Evolutionary conservation across 2,888 invertebrate genomes (phyloP).

Genomic region (Aelia acuminata): DNA sequence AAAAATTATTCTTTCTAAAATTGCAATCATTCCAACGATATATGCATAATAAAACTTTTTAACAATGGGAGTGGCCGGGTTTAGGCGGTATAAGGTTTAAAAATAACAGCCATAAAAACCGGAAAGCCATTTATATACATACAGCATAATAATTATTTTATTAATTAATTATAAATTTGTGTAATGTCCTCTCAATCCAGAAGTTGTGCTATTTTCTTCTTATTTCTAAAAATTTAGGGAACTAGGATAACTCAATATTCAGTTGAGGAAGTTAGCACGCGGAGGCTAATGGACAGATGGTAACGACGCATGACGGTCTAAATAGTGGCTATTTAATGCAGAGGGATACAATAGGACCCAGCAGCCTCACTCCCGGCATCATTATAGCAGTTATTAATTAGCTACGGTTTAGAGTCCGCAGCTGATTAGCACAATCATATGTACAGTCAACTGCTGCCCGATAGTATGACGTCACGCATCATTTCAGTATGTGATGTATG

Average conservation of each 20-base stretch:
- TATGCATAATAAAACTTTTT: no score
- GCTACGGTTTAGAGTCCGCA: neutral
- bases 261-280: neutral
- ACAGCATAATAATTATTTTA: no score
- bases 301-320: neutral
- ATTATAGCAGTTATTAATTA: constrained; percentile 31
- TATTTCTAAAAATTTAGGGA: no score
- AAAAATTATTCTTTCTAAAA: no score
- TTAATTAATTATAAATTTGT: no score
- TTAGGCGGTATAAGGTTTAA: no score
- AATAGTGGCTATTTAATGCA: constrained; percentile 14
- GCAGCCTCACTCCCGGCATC: neutral
- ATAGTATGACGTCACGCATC: neutral
- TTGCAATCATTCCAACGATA: no score
- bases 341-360: neutral
- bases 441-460: neutral
- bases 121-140: no score
- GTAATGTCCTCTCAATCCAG: no score
- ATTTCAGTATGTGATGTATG: neutral
- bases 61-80: no score
- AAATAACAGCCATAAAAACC: no score
- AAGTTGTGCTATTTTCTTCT: no score
- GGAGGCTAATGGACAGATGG: neutral
- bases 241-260: neutral
- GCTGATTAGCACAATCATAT: constrained; percentile 11